Evolutionary conservation across 2,888 invertebrate species (phyloP), one percentile per base, ranked within the genome.

Genomic region (Caenorhabditis becei): DNA sequence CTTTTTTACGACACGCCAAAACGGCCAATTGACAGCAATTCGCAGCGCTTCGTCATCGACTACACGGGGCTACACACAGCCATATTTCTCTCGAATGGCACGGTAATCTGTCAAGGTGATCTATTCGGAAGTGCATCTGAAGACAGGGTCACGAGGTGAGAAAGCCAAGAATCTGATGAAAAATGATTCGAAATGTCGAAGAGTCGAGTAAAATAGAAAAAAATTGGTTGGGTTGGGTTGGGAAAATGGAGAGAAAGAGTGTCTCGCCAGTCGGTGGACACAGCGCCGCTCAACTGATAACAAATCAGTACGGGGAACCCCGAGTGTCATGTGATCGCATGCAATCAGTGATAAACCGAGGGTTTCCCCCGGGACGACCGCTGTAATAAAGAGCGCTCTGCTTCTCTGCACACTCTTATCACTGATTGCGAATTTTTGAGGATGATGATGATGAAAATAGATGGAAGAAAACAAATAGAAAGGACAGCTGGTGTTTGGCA

Each of bases 321-420:
- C 65, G 35, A 70, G 41, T 77, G 70, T 67, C 77, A 77, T 77
- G 77, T 77, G 77, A 77, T 70, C 54, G 35, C 47, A 47, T 47
- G 47, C 47, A 47, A 18, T 47, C 47, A 41, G 51, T 71, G 62
- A 71, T 32, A 62, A 71, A 51, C 70, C 26, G 70, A n/a, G 77
- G 77, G 62, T 51, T 61, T 56, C 53, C 77, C 75, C 66, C n/a
- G 37, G 28, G 49, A 35, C n/a, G n/a, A n/a, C 41, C 8, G 41
- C 14, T 14, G 47, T 3, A 5, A 41, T 3, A 41, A 18, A 18
- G 47, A 47, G 26, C 32, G 16, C 51, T 51, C 51, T 18, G 26
- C 32, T 61, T 61, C 44, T 61, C 44, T 61, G n/a, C n/a, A n/a
- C 7, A 23, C 20, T 58, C 8, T 47, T 20, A n/a, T 41, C 41